Percentiles rank a stretch among this genome's conserved stretches.
phyloP scores from a whole-genome alignment of 1,140 invertebrate genomes.

The Aphaenogaster floridana region DNA sequence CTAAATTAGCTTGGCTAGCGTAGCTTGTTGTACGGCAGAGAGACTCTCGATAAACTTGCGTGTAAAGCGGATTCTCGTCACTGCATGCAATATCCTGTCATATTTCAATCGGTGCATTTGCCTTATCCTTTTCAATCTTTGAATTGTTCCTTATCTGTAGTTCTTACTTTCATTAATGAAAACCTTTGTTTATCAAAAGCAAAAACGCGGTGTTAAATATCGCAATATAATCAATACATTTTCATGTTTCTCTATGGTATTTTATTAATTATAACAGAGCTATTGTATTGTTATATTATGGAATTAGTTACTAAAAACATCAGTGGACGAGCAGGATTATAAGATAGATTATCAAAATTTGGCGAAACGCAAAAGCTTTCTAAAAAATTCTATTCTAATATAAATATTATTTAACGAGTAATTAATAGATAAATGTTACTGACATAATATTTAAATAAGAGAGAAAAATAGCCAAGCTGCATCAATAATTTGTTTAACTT shows the following conservation, averaged over 20 bases:
- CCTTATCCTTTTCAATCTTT: not conserved
- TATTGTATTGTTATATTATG: not conserved
- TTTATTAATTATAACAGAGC: not conserved
- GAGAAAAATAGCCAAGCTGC: not conserved
- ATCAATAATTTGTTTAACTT: slow-evolving; percentile 16
- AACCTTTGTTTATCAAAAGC: not conserved
- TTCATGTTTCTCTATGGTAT: not conserved
- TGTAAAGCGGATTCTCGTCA: slow-evolving; percentile 47
- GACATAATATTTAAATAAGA: slow-evolving; percentile 4
- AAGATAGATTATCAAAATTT: not conserved
- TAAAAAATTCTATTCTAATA: not conserved
- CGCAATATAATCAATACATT: not conserved
- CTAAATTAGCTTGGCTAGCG: slow-evolving; percentile 50
- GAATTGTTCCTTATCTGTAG: not conserved
- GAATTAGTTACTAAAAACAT: not conserved
- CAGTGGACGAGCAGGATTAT: not conserved
- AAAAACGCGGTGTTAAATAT: not conserved
- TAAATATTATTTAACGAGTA: slow-evolving; percentile 13
- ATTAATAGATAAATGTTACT: not conserved
- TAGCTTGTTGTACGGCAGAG: slow-evolving; percentile 14
- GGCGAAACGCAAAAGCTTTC: not conserved
- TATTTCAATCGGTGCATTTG: not conserved
- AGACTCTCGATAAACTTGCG: slow-evolving; percentile 11
- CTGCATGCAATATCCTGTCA: not conserved
- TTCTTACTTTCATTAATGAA: not conserved